A percentile compares a stretch with the other conserved stretches of the same genome.
Evolutionary conservation across 2,113 vertebrate genomes (phyloP).

Genomic region (Atlantisia rogersi): DNA sequence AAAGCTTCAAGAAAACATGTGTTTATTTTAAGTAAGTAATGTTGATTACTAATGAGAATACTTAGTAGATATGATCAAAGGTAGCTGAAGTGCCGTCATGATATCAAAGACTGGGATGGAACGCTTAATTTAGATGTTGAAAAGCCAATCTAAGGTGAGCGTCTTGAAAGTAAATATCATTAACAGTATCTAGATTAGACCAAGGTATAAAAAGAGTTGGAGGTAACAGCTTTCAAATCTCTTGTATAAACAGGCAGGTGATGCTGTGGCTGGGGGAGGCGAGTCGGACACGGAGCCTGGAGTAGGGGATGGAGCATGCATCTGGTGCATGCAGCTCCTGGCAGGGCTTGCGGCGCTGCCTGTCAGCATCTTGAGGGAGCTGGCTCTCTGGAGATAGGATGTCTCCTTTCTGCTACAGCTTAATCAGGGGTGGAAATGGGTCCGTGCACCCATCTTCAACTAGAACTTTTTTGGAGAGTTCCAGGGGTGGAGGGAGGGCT

Average conservation of each 20-base stretch:
- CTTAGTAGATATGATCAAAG: constrained; percentile 74
- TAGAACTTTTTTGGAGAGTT: neutral
- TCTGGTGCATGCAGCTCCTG: neutral
- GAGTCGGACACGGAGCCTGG: neutral
- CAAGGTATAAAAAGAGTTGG: constrained; percentile 70
- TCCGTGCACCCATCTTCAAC: neutral
- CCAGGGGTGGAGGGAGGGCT: neutral
- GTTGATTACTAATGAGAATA: constrained; percentile 72
- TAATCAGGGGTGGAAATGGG: neutral
- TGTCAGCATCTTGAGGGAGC: neutral
- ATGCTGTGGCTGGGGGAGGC: constrained; percentile 47
- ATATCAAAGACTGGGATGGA: constrained; percentile 72
- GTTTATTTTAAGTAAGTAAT: constrained; percentile 74
- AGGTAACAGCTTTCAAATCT: constrained; percentile 70
- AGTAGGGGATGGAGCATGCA: constrained; percentile 25
- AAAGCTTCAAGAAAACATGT: constrained; percentile 71
- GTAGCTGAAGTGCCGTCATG: constrained; percentile 69
- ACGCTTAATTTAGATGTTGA: constrained; percentile 73
- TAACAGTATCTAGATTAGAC: constrained; percentile 70
- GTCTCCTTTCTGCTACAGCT: neutral
- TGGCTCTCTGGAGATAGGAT: rapidly evolving
- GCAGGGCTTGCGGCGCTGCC: neutral
- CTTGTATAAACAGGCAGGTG: constrained; percentile 61
- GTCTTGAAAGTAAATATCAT: constrained; percentile 70
- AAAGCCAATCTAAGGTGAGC: constrained; percentile 72